Evolutionary conservation across 1,140 invertebrate genomes (phyloP).

Genomic region (Microplitis demolitor): DNA sequence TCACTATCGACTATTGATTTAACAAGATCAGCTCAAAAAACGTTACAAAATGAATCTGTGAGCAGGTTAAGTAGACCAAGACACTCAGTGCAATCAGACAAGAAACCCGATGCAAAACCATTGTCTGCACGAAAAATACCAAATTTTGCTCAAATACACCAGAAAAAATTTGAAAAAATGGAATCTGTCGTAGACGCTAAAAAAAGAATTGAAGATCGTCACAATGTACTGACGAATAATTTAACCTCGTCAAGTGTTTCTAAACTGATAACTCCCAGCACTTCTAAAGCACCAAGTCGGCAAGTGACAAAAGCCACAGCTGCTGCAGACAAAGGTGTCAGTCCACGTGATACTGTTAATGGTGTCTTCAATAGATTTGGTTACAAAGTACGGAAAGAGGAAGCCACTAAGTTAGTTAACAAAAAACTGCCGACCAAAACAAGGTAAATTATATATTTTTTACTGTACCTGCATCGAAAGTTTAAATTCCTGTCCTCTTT

Average conservation of each 20-base stretch:
- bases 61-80: constrained; percentile 36
- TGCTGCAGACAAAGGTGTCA: background rate
- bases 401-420: constrained; percentile 39
- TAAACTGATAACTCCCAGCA: constrained; percentile 30
- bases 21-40: constrained; percentile 17
- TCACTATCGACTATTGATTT: constrained; percentile 21
- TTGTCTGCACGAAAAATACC: constrained; percentile 61
- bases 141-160: constrained; percentile 69
- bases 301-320: background rate
- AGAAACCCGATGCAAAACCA: constrained; percentile 39
- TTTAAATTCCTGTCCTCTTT: background rate
- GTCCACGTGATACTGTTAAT: constrained; percentile 20
- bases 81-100: constrained; percentile 14
- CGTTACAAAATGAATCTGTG: constrained; percentile 28
- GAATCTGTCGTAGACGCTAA: constrained; percentile 67
- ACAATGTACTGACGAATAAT: constrained; percentile 33
- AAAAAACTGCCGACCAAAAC: constrained; percentile 23
- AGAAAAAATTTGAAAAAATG: constrained; percentile 67
- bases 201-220: constrained; percentile 59
- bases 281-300: background rate
- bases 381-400: constrained; percentile 48
- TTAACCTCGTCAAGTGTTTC: constrained; percentile 15
- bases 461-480: background rate
- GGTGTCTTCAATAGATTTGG: constrained; percentile 57
- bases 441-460: constrained; percentile 21